These are phyloP conservation scores for Phylloscopus trochiloides DNA, from an alignment of 2,113 vertebrate genomes.

Conservation along the genomic window DNA sequence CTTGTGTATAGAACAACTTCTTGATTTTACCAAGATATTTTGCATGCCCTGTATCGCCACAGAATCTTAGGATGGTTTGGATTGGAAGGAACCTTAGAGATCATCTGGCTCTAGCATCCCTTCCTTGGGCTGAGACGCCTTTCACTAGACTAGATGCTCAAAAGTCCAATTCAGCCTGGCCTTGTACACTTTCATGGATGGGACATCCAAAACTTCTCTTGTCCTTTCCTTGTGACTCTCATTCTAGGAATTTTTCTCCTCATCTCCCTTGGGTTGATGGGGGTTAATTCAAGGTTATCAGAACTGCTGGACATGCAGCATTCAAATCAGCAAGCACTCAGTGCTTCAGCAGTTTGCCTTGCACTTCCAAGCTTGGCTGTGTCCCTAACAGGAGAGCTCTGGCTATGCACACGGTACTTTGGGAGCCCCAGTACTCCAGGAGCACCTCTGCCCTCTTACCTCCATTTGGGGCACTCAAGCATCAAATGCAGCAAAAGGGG, in stretches of 20 bases:
- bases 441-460: not conserved
- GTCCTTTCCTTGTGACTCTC: not conserved
- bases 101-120: not conserved
- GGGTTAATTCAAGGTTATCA: not conserved
- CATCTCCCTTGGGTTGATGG: not conserved
- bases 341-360: not conserved
- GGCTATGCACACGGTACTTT: accelerated
- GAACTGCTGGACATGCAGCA: not conserved
- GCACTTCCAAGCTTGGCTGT: not conserved
- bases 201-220: not conserved
- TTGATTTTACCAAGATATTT: not conserved
- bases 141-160: not conserved
- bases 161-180: not conserved
- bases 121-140: not conserved
- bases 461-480: not conserved
- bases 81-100: not conserved
- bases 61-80: not conserved
- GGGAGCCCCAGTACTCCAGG: not conserved
- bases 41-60: accelerated
- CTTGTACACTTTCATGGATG: not conserved
- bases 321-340: not conserved
- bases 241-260: not conserved
- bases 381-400: not conserved
- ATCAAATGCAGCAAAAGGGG: not conserved
- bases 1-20: accelerated